Conservation (phyloP, 2,888 invertebrate species). For the Anoncus sp. region DNA sequence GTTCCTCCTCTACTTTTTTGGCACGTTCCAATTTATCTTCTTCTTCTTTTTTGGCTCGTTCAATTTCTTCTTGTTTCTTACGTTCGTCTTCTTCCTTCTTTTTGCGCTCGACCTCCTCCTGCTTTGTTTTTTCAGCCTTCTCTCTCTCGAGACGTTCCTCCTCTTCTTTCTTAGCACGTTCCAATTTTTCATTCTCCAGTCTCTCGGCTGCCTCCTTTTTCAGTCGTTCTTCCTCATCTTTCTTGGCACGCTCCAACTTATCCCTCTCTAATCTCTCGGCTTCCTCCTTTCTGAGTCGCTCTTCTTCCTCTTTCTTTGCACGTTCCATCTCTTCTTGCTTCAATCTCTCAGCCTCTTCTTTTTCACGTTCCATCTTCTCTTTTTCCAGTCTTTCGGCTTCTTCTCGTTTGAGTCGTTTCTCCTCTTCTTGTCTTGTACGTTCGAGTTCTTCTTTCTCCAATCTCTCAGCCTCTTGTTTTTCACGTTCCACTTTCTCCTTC, state of each 20-base stretch:
- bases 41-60: constrained; percentile 79
- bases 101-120: constrained; percentile 58
- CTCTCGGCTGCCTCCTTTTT: constrained; percentile 54
- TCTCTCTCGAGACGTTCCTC: constrained; percentile 65
- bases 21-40: constrained; percentile 44
- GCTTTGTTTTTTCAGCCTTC: constrained; percentile 78
- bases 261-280: constrained; percentile 74
- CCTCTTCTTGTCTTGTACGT: constrained; percentile 55
- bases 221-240: constrained; percentile 62
- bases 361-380: constrained; percentile 71
- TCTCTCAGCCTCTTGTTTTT: constrained; percentile 73
- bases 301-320: constrained; percentile 58
- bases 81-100: constrained; percentile 58
- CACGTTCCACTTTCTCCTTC: constrained; percentile 72
- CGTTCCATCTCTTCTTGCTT: constrained; percentile 63
- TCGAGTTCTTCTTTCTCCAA: constrained; percentile 65
- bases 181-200: constrained; percentile 34
- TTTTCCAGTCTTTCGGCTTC: constrained; percentile 74
- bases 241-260: constrained; percentile 75
- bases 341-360: constrained; percentile 74
- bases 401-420: constrained; percentile 63
- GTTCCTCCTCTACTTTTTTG: constrained; percentile 56
- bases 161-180: constrained; percentile 56
- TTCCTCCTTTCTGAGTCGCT: constrained; percentile 64
- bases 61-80: constrained; percentile 68